A percentile compares a stretch with the other conserved stretches of the same genome.
These are phyloP conservation scores for Cephalopterus ornatus DNA, from an alignment of 2,113 vertebrate species.

Conservation along the genomic window DNA sequence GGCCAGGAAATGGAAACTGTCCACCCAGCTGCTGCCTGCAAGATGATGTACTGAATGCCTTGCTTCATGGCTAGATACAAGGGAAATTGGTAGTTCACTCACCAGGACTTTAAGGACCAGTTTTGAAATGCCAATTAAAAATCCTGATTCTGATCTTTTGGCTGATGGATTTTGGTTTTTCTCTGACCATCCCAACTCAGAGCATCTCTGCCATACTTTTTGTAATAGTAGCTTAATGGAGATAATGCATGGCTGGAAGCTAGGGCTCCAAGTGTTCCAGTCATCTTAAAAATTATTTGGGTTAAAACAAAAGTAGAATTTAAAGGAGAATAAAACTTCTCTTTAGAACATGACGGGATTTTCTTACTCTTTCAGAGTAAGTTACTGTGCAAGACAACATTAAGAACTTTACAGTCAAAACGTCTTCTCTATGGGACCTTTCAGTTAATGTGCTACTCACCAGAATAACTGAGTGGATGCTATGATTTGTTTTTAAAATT, in stretches of 20 bases:
- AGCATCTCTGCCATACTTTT: not conserved
- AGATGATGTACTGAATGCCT: rapidly evolving
- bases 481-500: not conserved
- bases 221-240: not conserved
- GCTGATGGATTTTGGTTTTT: not conserved
- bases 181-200: not conserved
- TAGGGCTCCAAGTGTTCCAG: not conserved
- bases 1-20: not conserved
- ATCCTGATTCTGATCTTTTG: not conserved
- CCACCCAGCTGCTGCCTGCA: not conserved
- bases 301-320: not conserved
- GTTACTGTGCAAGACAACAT: not conserved
- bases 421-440: not conserved
- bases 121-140: not conserved
- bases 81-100: not conserved
- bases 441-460: not conserved
- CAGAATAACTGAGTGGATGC: not conserved
- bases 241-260: not conserved
- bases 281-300: not conserved
- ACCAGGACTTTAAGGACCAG: not conserved
- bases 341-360: not conserved
- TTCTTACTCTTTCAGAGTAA: not conserved
- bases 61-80: not conserved
- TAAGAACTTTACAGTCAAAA: not conserved
- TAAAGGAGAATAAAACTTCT: not conserved